Base-by-base conservation (phyloP, 1,140 invertebrate genomes). In the Penaeus chinensis region DNA sequence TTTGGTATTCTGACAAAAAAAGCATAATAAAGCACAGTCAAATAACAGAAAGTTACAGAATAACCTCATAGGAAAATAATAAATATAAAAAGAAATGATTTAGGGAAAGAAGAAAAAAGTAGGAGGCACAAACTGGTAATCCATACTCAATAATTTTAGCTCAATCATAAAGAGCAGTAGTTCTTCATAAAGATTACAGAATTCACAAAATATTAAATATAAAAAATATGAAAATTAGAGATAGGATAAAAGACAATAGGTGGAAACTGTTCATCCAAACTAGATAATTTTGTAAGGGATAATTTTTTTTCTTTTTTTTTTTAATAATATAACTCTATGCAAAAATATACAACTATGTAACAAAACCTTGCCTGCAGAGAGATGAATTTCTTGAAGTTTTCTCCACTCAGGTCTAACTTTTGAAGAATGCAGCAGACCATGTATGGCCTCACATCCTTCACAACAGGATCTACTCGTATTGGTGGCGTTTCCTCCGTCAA, bases 381-480 rank as follows among this genome's bases (percentile, higher is more conserved):
- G 89, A 97, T 96, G 90, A 97, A 97, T 91, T 95, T 95, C 91
- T 96, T 96, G 88, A 96, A 95, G 61, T 91, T 93, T 0, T 93
- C 92, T 63, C 94, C 94, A 65, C 93, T 94, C 84, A 97, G 95
- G 76, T 93, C 92, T 8, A 97, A 90, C 89, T 95, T 93, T 85
- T 92, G 93, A 2, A 97, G 92, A 61, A 96, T 93, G 91, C 96
- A 97, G 90, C 94, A 95, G 13, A 96, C 92, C 84, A 97, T 95
- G 90, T 95, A 94, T 8, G 95, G 95, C 86, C 96, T 92, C 18
- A 96, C 93, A 80, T 90, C 91, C 88, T 93, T 93, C 0, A 95
- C 94, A 88, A 93, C 91, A 82, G 95, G 93, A 1, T 92, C 92
- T 4, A 94, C 92, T 91, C 93, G 93, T 1, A 96, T 93, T 66